Evolutionary conservation across 2,888 invertebrate species (phyloP), one percentile per base, ranked within the genome.

Genomic region (Hirtodrosophila cameraria): DNA sequence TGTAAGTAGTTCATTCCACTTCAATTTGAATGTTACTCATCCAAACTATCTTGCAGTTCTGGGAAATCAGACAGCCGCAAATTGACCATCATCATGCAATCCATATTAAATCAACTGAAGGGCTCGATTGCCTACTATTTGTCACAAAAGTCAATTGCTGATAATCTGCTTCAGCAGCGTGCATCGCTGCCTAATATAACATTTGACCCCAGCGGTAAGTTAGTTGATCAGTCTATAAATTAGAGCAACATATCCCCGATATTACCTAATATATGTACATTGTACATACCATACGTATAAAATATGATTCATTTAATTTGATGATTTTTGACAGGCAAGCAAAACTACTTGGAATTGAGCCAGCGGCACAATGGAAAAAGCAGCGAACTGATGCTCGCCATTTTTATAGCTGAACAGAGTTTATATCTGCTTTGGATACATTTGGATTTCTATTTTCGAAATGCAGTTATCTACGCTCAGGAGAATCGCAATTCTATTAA

Each of bases 371-470:
- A 91, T 39, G 92, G 92, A 68, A 94, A 93, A 78, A 92, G 92
- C 62, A 92, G 91, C 55, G 93, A 94, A 88, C 91, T 94, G 75
- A 92, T 92, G 76, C 92, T 93, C 84, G 92, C 94, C 85, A 92
- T 93, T 43, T 93, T 94, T 84, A 94, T 95, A 53, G 93, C 94
- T 15, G 95, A 95, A 87, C 93, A 94, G 74, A 93, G 94, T 76
- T 90, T 96, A 48, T 95, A 95, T 86, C 92, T 96, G 62, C 92
- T 96, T 65, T 96, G 96, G 96, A 93, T 94, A 46, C 96, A 95
- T 90, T 90, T 95, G 45, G 94, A 95, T 76, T 94, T 94, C 85
- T 94, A 94, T 85, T 93, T 95, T 90, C 91, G 94, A 49, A 92
- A 93, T 71, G 92, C 94, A 0, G 92, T 93, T 48, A 92, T 93